Percentiles rank a stretch among this genome's conserved stretches.
Conservation (phyloP, 2,888 invertebrate genomes). For the Plagodis dolabraria region DNA sequence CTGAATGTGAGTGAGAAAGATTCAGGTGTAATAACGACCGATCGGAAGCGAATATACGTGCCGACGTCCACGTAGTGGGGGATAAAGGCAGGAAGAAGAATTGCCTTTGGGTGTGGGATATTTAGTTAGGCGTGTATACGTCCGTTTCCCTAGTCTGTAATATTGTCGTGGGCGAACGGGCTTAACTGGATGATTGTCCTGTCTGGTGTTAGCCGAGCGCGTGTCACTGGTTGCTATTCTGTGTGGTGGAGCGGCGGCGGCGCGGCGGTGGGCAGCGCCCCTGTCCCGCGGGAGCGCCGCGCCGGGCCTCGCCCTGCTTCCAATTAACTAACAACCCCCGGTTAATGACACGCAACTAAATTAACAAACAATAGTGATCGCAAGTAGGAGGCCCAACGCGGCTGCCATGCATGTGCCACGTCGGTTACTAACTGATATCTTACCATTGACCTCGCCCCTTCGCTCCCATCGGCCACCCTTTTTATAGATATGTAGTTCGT, state of each 20-base stretch:
- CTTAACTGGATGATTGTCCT: constrained; percentile 16
- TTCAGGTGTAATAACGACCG: too few species aligned
- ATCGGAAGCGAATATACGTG: too few species aligned
- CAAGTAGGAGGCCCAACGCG: background rate
- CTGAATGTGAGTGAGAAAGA: too few species aligned
- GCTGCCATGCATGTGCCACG: background rate
- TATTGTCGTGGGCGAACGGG: constrained; percentile 16
- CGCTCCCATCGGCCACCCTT: background rate
- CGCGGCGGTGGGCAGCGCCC: constrained; percentile 4
- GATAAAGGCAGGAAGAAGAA: too few species aligned
- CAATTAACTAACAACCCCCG: background rate
- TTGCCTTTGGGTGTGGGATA: background rate
- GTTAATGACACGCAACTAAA: constrained; percentile 2
- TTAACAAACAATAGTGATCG: constrained; percentile 10
- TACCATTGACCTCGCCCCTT: background rate
- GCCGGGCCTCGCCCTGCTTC: background rate
- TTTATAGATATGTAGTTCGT: background rate
- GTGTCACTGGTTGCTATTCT: background rate
- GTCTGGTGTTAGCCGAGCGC: background rate
- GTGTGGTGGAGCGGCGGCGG: background rate
- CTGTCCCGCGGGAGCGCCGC: constrained; percentile 3
- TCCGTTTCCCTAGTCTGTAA: constrained; percentile 6
- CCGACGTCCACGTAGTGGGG: too few species aligned
- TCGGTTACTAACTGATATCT: background rate
- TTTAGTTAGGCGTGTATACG: background rate